Evolutionary conservation across 1,140 invertebrate species (phyloP).

Genomic region (Drosophila neocordata): DNA sequence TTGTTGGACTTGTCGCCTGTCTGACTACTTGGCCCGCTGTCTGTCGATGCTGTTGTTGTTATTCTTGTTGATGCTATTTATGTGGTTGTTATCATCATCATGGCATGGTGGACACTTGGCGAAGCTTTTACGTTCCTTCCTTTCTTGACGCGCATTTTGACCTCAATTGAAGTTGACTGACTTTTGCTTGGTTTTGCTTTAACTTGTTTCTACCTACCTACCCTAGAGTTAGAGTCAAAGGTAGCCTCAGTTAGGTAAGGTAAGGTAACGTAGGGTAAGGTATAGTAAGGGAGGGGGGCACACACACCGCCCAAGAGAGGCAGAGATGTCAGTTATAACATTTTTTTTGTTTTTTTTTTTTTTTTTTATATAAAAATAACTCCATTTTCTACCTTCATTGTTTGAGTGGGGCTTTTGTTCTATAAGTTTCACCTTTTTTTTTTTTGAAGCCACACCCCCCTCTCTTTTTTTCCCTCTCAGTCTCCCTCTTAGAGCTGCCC

Average conservation of each 20-base stretch:
- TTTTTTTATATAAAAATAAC: conserved; percentile 6
- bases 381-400: conserved; percentile 1
- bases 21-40: conserved; percentile 10
- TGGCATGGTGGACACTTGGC: conserved; percentile 32
- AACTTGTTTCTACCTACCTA: not conserved
- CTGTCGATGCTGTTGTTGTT: conserved; percentile 8
- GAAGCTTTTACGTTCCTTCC: not conserved
- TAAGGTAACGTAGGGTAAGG: not conserved
- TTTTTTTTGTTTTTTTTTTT: not conserved
- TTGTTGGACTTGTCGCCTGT: conserved; percentile 67
- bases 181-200: conserved; percentile 17
- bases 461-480: not conserved
- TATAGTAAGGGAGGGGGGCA: not conserved
- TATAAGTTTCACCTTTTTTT: conserved; percentile 7
- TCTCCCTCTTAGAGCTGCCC: not conserved
- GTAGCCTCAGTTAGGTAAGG: not conserved
- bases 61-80: conserved; percentile 51
- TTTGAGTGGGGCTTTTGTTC: conserved; percentile 3
- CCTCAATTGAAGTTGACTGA: conserved; percentile 41
- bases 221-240: too few relatives aligned
- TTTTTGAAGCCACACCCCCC: conserved; percentile 4
- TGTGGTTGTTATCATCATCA: conserved; percentile 44
- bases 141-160: conserved; percentile 26
- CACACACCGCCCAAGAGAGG: not conserved
- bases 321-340: conserved; percentile 7